A percentile compares a stretch with the other conserved stretches of the same genome.
These are phyloP conservation scores for Amphiprion clarkii DNA, from an alignment of 2,797 vertebrate genomes.

Conservation along the genomic window DNA sequence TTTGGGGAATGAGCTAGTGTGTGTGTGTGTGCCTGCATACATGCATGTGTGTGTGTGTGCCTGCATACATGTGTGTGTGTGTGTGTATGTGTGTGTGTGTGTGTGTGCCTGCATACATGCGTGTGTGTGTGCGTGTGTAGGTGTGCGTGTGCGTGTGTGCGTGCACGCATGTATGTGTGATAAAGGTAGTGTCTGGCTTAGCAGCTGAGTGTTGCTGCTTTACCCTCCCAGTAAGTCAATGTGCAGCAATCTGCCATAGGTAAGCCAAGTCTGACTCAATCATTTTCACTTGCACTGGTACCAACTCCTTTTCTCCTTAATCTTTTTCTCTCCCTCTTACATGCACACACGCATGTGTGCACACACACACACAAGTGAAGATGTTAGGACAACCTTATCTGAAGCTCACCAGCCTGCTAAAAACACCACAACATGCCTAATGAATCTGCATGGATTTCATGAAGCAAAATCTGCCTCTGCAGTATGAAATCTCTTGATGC, in stretches of 20 bases:
- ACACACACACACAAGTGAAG: conserved; percentile 5
- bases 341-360: not conserved
- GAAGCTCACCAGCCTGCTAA: conserved; percentile 49
- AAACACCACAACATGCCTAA: conserved; percentile 65
- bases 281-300: conserved; percentile 49
- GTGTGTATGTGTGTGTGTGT: not conserved
- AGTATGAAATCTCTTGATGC: conserved; percentile 55
- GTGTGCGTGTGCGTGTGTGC: too few relatives aligned
- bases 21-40: not conserved
- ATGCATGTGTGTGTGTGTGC: conserved; percentile 5
- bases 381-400: conserved; percentile 62
- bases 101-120: not conserved
- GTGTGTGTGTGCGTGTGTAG: not conserved
- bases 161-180: not conserved
- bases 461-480: conserved; percentile 32
- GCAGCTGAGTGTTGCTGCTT: conserved; percentile 47
- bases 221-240: conserved; percentile 58
- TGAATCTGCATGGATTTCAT: conserved; percentile 64
- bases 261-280: conserved; percentile 68
- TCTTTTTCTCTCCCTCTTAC: conserved; percentile 19
- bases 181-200: conserved; percentile 52
- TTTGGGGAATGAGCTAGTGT: not conserved
- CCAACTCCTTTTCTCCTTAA: conserved; percentile 49
- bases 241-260: conserved; percentile 58
- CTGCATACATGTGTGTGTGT: conserved; percentile 1